phyloP scores from a whole-genome alignment of 2,113 vertebrate genomes.

The Amphiprion ocellaris region DNA sequence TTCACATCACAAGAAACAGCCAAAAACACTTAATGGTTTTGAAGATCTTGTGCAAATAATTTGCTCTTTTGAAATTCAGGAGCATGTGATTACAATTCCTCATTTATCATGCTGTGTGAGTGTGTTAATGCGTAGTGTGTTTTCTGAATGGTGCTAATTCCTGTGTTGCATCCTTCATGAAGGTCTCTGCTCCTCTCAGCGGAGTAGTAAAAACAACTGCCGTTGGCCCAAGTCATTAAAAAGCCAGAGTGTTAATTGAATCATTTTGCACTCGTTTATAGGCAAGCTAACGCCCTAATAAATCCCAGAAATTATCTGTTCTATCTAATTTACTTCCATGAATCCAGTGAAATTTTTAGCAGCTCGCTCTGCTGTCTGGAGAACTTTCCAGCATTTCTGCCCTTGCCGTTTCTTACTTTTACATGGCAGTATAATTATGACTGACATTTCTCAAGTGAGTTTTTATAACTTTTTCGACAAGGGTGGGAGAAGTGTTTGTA shows the following conservation, averaged over 20 bases:
- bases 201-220: conserved; percentile 18
- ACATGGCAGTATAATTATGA: conserved; percentile 52
- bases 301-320: conserved; percentile 41
- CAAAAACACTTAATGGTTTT: not conserved
- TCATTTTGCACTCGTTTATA: conserved; percentile 62
- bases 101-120: not conserved
- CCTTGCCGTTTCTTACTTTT: conserved; percentile 14
- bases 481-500: conserved; percentile 39
- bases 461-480: conserved; percentile 61
- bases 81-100: not conserved
- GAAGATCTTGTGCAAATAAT: not conserved
- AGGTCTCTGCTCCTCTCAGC: conserved; percentile 1
- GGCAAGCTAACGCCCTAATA: conserved; percentile 50
- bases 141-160: not conserved
- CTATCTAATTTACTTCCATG: conserved; percentile 31
- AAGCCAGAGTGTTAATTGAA: conserved; percentile 58
- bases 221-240: conserved; percentile 50
- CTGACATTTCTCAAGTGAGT: conserved; percentile 72
- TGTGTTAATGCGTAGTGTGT: not conserved
- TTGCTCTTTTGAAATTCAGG: not conserved
- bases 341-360: conserved; percentile 31
- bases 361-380: conserved; percentile 14
- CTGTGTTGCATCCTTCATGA: not conserved
- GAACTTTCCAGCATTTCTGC: conserved; percentile 34
- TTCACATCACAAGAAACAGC: not conserved